Conservation (phyloP, 2,113 vertebrate species). For the Callithrix jacchus region DNA sequence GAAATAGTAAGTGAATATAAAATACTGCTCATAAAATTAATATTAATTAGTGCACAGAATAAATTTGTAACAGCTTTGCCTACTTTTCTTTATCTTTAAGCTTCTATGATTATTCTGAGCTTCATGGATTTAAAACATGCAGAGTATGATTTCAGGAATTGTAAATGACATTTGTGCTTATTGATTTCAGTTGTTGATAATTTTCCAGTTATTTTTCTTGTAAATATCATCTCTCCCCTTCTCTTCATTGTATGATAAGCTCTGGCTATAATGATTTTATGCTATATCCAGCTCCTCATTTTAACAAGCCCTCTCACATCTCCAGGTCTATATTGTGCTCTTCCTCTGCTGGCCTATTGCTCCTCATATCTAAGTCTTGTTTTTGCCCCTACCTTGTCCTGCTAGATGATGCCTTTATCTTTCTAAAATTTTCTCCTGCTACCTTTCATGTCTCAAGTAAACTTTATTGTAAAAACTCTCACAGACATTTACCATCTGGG, state of each 20-base stretch:
- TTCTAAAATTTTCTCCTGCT: not conserved
- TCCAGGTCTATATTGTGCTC: not conserved
- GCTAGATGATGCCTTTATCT: not conserved
- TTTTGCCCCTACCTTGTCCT: not conserved
- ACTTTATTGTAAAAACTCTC: not conserved
- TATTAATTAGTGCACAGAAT: not conserved
- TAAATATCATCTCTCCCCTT: not conserved
- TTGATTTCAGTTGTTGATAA: not conserved
- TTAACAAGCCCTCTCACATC: not conserved
- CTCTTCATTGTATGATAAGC: not conserved
- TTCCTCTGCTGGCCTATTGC: not conserved
- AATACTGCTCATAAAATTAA: conserved; percentile 14
- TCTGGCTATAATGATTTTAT: not conserved
- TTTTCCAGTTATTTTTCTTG: not conserved
- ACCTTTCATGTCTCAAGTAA: not conserved
- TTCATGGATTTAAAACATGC: not conserved
- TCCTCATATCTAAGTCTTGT: not conserved
- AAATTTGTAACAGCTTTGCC: not conserved
- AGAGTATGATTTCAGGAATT: not conserved
- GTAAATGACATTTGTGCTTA: not conserved
- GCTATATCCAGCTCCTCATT: not conserved
- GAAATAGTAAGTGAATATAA: conserved; percentile 3
- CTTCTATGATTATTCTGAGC: conserved; percentile 2
- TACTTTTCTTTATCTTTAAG: not conserved
- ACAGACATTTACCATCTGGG: not conserved